Base-by-base conservation (phyloP, 2,113 vertebrate species). In the Corvus hawaiiensis region DNA sequence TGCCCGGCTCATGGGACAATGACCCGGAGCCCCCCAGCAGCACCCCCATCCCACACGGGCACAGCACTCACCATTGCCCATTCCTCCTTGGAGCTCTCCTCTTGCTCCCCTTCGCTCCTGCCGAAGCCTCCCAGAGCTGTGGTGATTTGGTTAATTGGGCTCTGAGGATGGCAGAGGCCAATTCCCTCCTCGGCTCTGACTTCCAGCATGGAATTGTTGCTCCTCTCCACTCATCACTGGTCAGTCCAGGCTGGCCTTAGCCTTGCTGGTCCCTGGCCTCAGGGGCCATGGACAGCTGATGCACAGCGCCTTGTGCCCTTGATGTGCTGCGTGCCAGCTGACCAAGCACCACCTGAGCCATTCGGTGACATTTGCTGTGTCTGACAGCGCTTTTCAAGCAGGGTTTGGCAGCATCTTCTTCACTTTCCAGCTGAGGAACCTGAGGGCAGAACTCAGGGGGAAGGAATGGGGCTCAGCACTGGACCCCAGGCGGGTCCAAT, bases 31-130 rank as follows among this genome's bases (percentile, higher is more conserved):
- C 37, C 35, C 81, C 69, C 66, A 16, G 28, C 72, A 86, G 72
- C n/a, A 7, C 52, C 61, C 48, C 1, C 37, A 44, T 1, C 55
- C 87, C 73, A 0, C 21, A 0, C 0, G 22, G 35, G 18, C 24
- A 30, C 43, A 10, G 11, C 3, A 18, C 95, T 97, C 85, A 91
- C 95, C 89, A 10, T 19, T 3, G 35, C 71, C 76, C 94, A 44
- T 92, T 72, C 84, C 94, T 84, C 75, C 66, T 23, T 1, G 23
- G 55, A 87, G 59, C 33, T 44, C 72, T 54, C 69, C 11, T 32
- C 80, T 37, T 3, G 56, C n/a, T 61, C 51, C 64, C 64, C 62
- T 74, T 19, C 0, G 2, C 46, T 85, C n/a, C 48, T 1, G 6
- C 62, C 4, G 3, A 35, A 78, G 54, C 64, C 61, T 79, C 84